Evolutionary conservation across 2,888 invertebrate species (phyloP), one percentile per base, ranked within the genome.

Genomic region (Agriopis marginaria): DNA sequence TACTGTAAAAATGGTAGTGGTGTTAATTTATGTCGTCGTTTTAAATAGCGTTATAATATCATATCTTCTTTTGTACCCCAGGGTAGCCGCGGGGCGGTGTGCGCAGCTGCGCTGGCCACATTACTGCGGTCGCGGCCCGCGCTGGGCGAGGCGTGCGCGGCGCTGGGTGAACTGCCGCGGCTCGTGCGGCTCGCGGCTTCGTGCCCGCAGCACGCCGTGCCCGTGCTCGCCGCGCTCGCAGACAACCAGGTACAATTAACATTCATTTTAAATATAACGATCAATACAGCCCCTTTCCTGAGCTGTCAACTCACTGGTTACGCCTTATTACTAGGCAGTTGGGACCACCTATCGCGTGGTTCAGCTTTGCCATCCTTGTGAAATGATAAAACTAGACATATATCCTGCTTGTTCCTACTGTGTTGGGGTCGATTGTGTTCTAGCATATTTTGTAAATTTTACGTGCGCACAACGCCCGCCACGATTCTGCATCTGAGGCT

Each of bases 171-270:
- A 86, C 96, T 98, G 89, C 97, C 97, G 68, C 96, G 97, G 66
- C 90, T 98, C 23, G 96, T 97, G 79, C 95, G 96, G 63, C 96
- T 97, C 84, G 96, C 99, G 95, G 94, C 96, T 50, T 88, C 95
- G 58, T 94, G 97, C 75, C 97, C 98, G 67, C 96, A 96, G 83
- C 96, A 97, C 68, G 96, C 97, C 58, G 96, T 99, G 84, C 96
- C 97, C 80, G 97, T 99, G 80, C 95, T 99, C 72, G 97, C 98
- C 84, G 97, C 98, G 75, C 93, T 99, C 64, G 97, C 98, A 9
- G 95, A 96, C 68, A 98, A 97, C 77, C 97, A 97, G 94, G 98
- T 98, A 85, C 11, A 10, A 45, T 11, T 7, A 55, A 10, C 10
- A 63, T 55, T 12, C 32, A n/a, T 51, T 9, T 6, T 12, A 47